Evolutionary conservation across 2,888 invertebrate species (phyloP).

Genomic region (Euspilapteryx auroguttella): DNA sequence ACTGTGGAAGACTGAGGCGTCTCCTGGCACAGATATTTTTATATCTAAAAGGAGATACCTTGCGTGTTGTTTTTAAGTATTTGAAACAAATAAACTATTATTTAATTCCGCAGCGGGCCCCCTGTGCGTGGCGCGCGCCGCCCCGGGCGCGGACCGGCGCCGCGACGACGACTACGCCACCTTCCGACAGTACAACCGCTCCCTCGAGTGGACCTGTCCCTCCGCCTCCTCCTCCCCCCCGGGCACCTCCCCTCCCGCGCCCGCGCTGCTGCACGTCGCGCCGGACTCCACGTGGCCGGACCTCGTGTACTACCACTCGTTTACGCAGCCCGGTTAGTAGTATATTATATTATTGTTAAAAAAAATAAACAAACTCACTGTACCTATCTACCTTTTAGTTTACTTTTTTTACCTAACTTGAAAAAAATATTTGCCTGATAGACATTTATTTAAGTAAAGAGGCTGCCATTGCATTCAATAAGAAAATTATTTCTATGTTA

Average conservation of each 20-base stretch:
- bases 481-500: neutral
- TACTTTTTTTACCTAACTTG: too few species aligned
- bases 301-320: constrained; percentile 90
- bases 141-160: constrained; percentile 69
- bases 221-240: too few species aligned
- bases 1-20: neutral
- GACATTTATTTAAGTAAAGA: too few species aligned
- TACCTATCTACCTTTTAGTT: too few species aligned
- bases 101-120: constrained; percentile 68
- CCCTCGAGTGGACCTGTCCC: constrained; percentile 71
- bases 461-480: too few species aligned
- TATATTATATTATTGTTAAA: neutral
- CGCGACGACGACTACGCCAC: constrained; percentile 76
- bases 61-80: neutral
- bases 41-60: too few species aligned
- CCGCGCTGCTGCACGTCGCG: constrained; percentile 75
- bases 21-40: too few species aligned
- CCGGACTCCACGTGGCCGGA: constrained; percentile 93
- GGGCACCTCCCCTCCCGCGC: too few species aligned
- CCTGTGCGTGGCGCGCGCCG: constrained; percentile 72
- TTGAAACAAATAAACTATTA: neutral
- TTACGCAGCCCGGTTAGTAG: constrained; percentile 75
- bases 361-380: too few species aligned
- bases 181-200: constrained; percentile 84
- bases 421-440: too few species aligned